Base-by-base conservation (phyloP, 2,797 vertebrate species). In the Melanogrammus aeglefinus region DNA sequence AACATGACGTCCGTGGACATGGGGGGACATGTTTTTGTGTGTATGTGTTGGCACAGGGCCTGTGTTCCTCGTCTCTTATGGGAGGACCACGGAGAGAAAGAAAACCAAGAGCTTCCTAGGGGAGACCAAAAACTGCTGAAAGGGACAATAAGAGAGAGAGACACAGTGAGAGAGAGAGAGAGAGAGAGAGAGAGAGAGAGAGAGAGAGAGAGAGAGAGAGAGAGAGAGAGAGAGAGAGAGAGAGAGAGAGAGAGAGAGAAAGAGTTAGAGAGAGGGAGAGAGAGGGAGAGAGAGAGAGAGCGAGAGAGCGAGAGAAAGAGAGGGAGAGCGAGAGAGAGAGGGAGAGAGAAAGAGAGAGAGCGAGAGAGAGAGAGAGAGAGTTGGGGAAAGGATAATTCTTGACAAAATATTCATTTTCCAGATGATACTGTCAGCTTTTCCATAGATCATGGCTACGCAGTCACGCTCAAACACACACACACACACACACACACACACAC, bases 351-450 rank as follows among this genome's bases (percentile, higher is more conserved):
- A 75, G 82, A 80, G 84, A 39, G 78, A 14, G 7, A 31, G 39
- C 36, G 24, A 72, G 41, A 57, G 41, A 5, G 27, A 77, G 76
- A 51, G 70, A 39, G 7, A 39, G 21, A 79, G 79, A 44, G 29
- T 24, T 75, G 74, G 74, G 82, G 29, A 84, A 74, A 81, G 86
- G 72, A 80, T 87, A 27, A 86, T 77, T 88, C 82, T 77, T 82
- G 82, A 84, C 84, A 81, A 84, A 88, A 84, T 88, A 92, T 91
- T 91, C 86, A 78, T 92, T 91, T 89, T 88, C 85, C 90, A 93
- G 91, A 93, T 85, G 86, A 91, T 80, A 75, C 72, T 41, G 83
- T 92, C 87, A 93, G 81, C 81, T 91, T 93, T 93, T 92, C 92
- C 92, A 89, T 70, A 72, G 81, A 85, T 78, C 85, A 83, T 63